Base-by-base conservation (phyloP, 2,113 vertebrate species). In the Peucedramus taeniatus region DNA sequence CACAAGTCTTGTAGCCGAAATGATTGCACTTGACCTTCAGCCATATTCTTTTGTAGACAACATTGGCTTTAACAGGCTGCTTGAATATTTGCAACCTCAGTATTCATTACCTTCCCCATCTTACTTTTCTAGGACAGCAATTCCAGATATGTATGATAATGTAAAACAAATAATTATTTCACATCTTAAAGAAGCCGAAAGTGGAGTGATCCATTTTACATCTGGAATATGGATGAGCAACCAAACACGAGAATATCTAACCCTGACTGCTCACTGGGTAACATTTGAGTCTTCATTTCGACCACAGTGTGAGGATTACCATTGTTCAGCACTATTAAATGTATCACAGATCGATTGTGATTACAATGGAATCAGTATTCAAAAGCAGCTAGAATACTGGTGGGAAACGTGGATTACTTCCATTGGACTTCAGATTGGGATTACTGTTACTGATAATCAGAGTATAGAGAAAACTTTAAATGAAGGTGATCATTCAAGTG, bases 11-110 rank as follows among this genome's bases (percentile, higher is more conserved):
- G 96, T 99, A 53, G 99, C 99, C 3, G 99, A 99, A 98, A 99
- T 99, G 99, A 99, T 99, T 97, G 99, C 99, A 98, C 98, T 99
- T 97, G 99, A 99, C 97, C 99, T 99, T 94, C 99, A 99, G 98
- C 99, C 99, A 95, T 99, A 99, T 96, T 98, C 99, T 66, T 93
- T 99, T 95, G 99, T 99, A 92, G 99, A 99, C 98, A 99, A 98
- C 44, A 91, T 99, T 93, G 99, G 99, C 96, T 98, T 99, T 89
- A 98, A 97, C 97, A 97, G 99, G 98, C 98, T 99, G 96, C 98
- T 99, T 23, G 99, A 98, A 97, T 99, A 99, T 97, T 98, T 99
- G 98, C 98, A 99, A 97, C 99, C 99, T 95, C 99, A 99, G 93
- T 99, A 99, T 98, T 98, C 98, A 83, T 93, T 99, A 87, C 99